Conservation (phyloP, 2,888 invertebrate genomes). For the Eupithecia centaureata region DNA sequence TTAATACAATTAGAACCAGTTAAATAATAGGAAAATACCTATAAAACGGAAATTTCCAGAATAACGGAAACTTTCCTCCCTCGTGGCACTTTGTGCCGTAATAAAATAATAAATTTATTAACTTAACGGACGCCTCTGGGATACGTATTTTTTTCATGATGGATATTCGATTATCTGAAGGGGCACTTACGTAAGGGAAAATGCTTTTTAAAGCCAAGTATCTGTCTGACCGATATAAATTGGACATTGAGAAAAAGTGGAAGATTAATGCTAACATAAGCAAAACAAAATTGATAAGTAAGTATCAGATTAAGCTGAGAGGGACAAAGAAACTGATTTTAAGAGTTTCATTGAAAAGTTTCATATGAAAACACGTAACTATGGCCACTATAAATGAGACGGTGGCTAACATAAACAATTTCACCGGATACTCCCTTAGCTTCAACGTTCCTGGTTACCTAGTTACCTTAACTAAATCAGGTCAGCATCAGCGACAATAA, state of each 20-base stretch:
- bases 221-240: slow-evolving; percentile 11
- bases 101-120: slow-evolving; percentile 41
- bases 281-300: neutral
- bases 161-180: slow-evolving; percentile 39
- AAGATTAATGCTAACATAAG: neutral
- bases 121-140: slow-evolving; percentile 43
- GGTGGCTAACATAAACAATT: neutral
- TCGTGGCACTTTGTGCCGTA: slow-evolving; percentile 33
- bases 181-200: slow-evolving; percentile 26
- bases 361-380: neutral
- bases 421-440: neutral
- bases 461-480: slow-evolving; percentile 5
- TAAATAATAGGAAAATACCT: slow-evolving; percentile 4
- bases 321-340: neutral
- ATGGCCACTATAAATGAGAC: neutral
- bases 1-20: no score
- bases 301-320: neutral
- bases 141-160: slow-evolving; percentile 40
- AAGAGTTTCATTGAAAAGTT: neutral
- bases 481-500: slow-evolving; percentile 46
- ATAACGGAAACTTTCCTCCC: slow-evolving; percentile 1
- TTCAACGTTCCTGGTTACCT: neutral
- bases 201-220: slow-evolving; percentile 16
- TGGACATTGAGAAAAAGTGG: neutral
- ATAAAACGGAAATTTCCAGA: slow-evolving; percentile 3